phyloP scores from a whole-genome alignment of 1,140 invertebrate genomes.

The Thaumetopoea pityocampa region DNA sequence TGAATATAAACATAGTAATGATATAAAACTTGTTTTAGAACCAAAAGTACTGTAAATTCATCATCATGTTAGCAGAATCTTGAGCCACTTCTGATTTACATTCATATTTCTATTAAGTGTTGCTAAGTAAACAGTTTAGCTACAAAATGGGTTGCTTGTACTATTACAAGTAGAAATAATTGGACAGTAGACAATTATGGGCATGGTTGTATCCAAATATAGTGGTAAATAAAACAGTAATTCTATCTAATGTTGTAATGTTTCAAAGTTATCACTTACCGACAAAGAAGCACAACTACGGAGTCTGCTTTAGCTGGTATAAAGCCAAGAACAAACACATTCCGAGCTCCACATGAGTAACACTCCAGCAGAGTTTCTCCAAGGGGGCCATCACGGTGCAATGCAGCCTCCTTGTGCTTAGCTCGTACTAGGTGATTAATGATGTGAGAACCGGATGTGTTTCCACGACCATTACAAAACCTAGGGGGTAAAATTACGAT shows the following conservation, averaged over 20 bases:
- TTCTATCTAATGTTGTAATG: not conserved
- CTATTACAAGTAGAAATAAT: too few relatives aligned
- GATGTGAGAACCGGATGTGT: constrained; percentile 98
- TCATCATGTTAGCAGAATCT: too few relatives aligned
- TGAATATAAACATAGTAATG: too few relatives aligned
- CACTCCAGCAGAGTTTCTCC: constrained; percentile 99
- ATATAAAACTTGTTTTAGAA: too few relatives aligned
- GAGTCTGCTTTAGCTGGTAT: constrained; percentile 99
- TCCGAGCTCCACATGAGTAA: constrained; percentile 98
- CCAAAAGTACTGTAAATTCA: too few relatives aligned
- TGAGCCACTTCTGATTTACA: too few relatives aligned
- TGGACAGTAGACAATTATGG: too few relatives aligned
- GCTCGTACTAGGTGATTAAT: constrained; percentile 98
- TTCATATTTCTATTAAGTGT: too few relatives aligned
- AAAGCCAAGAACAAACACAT: constrained; percentile 98
- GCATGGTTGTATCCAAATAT: too few relatives aligned
- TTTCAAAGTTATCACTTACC: constrained; percentile 59
- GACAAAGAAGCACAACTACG: constrained; percentile 97
- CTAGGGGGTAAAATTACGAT: constrained; percentile 24
- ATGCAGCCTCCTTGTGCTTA: constrained; percentile 98
- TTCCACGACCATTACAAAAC: constrained; percentile 99
- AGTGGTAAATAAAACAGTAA: too few relatives aligned
- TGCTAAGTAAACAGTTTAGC: too few relatives aligned
- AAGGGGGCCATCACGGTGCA: constrained; percentile 97
- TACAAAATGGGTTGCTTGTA: too few relatives aligned